Evolutionary conservation across 2,888 invertebrate genomes (phyloP).

Genomic region (Volucella bombylans): DNA sequence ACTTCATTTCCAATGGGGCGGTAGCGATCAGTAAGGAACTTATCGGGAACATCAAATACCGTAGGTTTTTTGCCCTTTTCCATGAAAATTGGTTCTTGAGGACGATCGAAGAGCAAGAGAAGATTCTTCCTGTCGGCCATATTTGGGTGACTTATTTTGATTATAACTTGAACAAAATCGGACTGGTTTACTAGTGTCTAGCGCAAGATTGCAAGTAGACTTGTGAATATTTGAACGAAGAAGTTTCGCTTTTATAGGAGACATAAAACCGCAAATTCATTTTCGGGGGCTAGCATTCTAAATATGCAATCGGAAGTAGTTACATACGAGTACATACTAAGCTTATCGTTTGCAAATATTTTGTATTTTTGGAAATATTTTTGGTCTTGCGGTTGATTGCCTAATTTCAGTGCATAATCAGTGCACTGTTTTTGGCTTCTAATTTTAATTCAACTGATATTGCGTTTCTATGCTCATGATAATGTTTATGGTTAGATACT

Average conservation of each 20-base stretch:
- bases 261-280: slow-evolving; percentile 19
- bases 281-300: background rate
- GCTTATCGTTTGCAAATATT: slow-evolving; percentile 3
- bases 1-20: slow-evolving; percentile 82
- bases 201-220: slow-evolving; percentile 16
- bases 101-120: slow-evolving; percentile 87
- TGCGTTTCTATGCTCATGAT: too few species aligned
- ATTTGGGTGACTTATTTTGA: background rate
- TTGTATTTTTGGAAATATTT: background rate
- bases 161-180: background rate
- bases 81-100: slow-evolving; percentile 88
- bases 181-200: slow-evolving; percentile 7
- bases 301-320: background rate
- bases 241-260: slow-evolving; percentile 43
- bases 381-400: slow-evolving; percentile 1
- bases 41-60: slow-evolving; percentile 85
- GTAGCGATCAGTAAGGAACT: slow-evolving; percentile 84
- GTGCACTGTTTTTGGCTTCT: background rate
- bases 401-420: background rate
- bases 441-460: background rate
- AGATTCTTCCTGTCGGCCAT: slow-evolving; percentile 83
- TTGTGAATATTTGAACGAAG: background rate
- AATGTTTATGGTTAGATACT: too few species aligned
- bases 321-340: background rate
- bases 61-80: slow-evolving; percentile 86